Evolutionary conservation across 2,113 vertebrate genomes (phyloP).

Genomic region (Ageneiosus marmoratus): DNA sequence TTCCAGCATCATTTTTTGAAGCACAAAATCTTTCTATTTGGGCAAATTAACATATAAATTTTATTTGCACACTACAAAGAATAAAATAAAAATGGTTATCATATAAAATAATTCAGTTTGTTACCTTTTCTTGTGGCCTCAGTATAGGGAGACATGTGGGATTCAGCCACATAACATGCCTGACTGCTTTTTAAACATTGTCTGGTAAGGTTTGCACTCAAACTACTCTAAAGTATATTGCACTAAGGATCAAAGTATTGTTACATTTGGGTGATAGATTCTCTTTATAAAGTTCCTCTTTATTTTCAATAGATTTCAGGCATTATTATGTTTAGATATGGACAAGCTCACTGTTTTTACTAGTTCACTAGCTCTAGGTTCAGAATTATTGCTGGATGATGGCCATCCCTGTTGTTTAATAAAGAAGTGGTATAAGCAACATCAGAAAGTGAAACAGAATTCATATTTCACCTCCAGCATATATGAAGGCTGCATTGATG

Average conservation of each 20-base stretch:
- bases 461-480: conserved; percentile 85
- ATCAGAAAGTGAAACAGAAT: not conserved
- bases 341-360: no score
- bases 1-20: not conserved
- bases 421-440: not conserved
- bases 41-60: not conserved
- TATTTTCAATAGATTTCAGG: no score
- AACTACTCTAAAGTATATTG: not conserved
- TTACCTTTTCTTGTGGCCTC: not conserved
- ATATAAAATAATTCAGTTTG: not conserved
- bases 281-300: no score
- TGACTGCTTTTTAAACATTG: not conserved
- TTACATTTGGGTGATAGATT: no score
- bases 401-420: not conserved
- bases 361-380: not conserved
- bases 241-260: no score
- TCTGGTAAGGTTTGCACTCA: not conserved
- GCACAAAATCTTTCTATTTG: not conserved
- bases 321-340: no score
- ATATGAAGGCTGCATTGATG: conserved; percentile 94
- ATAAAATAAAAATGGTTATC: not conserved
- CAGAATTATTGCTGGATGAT: not conserved
- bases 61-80: not conserved
- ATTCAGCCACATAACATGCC: not conserved
- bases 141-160: no score